These are phyloP conservation scores for Periparus ater DNA, from an alignment of 2,797 vertebrate genomes.

Conservation along the genomic window DNA sequence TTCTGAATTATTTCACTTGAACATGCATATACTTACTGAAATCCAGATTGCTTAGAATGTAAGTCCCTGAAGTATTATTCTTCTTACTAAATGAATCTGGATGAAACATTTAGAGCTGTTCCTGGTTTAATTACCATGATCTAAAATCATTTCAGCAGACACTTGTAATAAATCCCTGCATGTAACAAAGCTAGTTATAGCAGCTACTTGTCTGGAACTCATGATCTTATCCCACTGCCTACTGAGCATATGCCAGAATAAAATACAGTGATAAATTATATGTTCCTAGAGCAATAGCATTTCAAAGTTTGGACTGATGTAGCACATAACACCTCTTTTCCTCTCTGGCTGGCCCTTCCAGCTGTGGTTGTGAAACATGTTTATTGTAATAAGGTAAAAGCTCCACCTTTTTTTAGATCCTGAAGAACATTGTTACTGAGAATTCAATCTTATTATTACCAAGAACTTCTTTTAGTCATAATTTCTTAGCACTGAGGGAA, in stretches of 20 bases:
- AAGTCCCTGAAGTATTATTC: not conserved
- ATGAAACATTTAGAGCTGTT: not conserved
- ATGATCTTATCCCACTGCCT: not conserved
- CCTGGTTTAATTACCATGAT: not conserved
- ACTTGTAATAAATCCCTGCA: not conserved
- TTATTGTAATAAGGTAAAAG: not conserved
- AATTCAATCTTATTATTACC: constrained; percentile 1
- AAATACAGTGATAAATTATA: not conserved
- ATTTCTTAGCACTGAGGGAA: constrained; percentile 54
- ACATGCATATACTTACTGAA: not conserved
- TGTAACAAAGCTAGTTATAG: not conserved
- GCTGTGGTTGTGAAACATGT: not conserved
- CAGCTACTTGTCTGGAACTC: not conserved
- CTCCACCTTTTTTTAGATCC: not conserved
- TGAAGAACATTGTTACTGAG: not conserved
- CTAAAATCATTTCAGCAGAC: not conserved
- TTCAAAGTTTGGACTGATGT: not conserved
- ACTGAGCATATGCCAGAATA: not conserved
- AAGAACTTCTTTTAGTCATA: constrained; percentile 52
- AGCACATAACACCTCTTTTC: not conserved
- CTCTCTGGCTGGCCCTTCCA: not conserved
- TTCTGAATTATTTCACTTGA: not conserved
- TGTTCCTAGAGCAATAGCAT: not conserved
- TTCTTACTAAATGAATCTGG: not conserved
- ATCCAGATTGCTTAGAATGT: not conserved